Percentiles rank a stretch among this genome's conserved stretches.
phyloP scores from a whole-genome alignment of 2,113 vertebrate species.

The Rynchops niger region DNA sequence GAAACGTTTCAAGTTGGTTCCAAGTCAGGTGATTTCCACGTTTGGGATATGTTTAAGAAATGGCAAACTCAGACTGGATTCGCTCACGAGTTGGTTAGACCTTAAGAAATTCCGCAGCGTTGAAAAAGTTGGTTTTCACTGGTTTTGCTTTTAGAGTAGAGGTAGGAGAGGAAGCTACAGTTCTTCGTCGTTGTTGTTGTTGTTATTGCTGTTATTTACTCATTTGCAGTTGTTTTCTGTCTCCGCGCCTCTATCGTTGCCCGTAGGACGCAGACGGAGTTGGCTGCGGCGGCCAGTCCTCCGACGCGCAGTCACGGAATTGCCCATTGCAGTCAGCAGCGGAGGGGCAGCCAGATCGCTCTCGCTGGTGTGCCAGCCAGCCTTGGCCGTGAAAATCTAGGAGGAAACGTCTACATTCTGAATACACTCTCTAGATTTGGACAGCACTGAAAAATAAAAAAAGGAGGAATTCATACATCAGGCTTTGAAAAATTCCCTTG shows the following conservation, averaged over 20 bases:
- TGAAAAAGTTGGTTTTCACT: background rate
- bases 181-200: fast-evolving
- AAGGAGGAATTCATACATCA: background rate
- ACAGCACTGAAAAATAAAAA: background rate
- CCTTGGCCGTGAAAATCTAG: background rate
- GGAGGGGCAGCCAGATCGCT: background rate
- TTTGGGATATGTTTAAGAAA: background rate
- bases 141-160: background rate
- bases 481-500: background rate
- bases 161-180: background rate
- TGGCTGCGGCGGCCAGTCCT: background rate
- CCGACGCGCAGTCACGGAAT: background rate
- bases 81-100: fast-evolving
- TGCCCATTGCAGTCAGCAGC: background rate
- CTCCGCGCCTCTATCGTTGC: background rate
- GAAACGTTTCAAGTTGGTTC: background rate
- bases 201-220: background rate
- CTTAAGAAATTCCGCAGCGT: background rate
- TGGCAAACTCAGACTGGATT: background rate
- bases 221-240: background rate
- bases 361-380: background rate
- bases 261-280: background rate
- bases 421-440: background rate
- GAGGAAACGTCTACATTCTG: background rate
- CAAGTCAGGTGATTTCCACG: background rate